Evolutionary conservation across 2,113 vertebrate species (phyloP).

Genomic region (Orientallactaga bullata): DNA sequence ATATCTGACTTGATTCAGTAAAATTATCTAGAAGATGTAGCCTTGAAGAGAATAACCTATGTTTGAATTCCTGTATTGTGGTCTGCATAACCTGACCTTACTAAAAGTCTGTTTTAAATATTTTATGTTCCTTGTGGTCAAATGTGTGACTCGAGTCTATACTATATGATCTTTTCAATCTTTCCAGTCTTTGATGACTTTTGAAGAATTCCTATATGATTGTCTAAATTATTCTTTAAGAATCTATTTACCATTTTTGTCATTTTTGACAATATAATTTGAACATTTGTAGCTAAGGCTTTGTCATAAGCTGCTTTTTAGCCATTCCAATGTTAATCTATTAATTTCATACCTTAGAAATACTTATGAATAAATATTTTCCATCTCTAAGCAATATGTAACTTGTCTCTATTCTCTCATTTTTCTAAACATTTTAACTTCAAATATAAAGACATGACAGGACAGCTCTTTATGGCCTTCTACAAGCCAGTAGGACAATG

Average conservation of each 20-base stretch:
- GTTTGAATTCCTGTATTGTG: not conserved
- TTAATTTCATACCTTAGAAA: not conserved
- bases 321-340: not conserved
- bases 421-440: not conserved
- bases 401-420: constrained; percentile 3
- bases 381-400: not conserved
- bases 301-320: constrained; percentile 10
- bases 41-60: not conserved
- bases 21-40: not conserved
- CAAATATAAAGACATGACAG: not conserved
- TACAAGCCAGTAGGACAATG: not conserved
- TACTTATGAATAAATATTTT: not conserved
- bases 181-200: not conserved
- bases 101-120: not conserved
- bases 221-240: not conserved
- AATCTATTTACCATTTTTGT: constrained; percentile 21
- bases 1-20: not conserved
- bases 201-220: not conserved
- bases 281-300: not conserved
- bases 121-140: not conserved
- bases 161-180: not conserved
- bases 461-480: not conserved
- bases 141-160: not conserved
- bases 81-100: not conserved
- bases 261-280: constrained; percentile 10